phyloP scores from a whole-genome alignment of 2,888 invertebrate genomes.

The Biston betularia region DNA sequence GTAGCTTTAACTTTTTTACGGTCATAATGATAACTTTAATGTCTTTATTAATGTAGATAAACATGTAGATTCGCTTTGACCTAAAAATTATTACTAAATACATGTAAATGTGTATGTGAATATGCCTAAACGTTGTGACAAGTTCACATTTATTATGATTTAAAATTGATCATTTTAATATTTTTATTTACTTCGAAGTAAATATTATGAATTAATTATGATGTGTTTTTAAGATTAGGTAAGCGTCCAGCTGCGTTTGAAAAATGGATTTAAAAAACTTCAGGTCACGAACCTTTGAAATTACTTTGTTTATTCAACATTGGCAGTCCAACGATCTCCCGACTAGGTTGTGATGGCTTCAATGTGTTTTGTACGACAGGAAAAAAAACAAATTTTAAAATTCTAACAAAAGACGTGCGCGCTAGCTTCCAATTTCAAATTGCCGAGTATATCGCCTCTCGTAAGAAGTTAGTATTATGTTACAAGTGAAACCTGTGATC shows the following conservation, averaged over 20 bases:
- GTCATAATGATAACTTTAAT: conserved; percentile 54
- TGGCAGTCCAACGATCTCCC: too few relatives aligned
- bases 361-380: too few relatives aligned
- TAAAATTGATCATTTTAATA: conserved; percentile 17
- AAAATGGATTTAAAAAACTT: neutral
- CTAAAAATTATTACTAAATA: conserved; percentile 42
- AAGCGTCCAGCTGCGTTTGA: conserved; percentile 10
- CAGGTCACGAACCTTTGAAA: neutral
- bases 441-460: neutral
- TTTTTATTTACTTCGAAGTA: conserved; percentile 17
- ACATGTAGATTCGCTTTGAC: conserved; percentile 47
- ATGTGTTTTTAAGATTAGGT: conserved; percentile 11
- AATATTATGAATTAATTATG: conserved; percentile 24
- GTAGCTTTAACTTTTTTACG: conserved; percentile 41
- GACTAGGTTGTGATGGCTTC: too few relatives aligned
- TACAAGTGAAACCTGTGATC: conserved; percentile 31
- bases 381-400: neutral
- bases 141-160: conserved; percentile 24
- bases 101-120: conserved; percentile 37
- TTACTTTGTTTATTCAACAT: neutral
- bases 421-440: neutral
- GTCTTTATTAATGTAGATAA: conserved; percentile 51
- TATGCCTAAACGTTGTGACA: conserved; percentile 29
- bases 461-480: neutral
- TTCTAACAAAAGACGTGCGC: neutral